Conservation (phyloP, 2,113 vertebrate genomes). For the Nothoprocta perdicaria region DNA sequence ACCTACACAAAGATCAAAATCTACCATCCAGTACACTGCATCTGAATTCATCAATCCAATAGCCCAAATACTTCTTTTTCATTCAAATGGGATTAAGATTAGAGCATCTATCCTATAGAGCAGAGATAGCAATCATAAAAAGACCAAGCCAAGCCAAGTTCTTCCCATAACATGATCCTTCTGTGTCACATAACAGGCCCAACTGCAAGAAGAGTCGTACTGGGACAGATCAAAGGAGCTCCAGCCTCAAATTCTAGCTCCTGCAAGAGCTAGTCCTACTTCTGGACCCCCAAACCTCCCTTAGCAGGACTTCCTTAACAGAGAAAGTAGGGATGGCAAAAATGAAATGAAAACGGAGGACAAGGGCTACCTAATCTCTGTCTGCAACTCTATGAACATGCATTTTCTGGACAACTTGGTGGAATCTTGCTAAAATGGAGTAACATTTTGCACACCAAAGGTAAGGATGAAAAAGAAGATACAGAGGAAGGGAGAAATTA, state of each 20-base stretch:
- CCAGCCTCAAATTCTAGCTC: not conserved
- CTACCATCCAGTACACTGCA: slow-evolving; percentile 47
- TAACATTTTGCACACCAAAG: not conserved
- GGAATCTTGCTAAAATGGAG: not conserved
- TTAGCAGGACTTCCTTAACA: not conserved
- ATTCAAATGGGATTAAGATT: not conserved
- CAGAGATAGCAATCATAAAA: not conserved
- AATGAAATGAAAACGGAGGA: not conserved
- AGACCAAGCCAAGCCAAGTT: not conserved
- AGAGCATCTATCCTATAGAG: not conserved
- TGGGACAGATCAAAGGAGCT: not conserved
- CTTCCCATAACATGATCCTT: not conserved
- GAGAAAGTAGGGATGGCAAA: not conserved
- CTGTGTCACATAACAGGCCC: not conserved
- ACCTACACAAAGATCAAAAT: slow-evolving; percentile 39
- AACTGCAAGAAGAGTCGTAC: not conserved
- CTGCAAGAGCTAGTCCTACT: not conserved
- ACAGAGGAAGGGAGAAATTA: not conserved
- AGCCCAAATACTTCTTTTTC: not conserved
- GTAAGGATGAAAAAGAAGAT: not conserved
- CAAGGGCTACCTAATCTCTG: not conserved
- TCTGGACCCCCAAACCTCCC: not conserved
- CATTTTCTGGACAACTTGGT: not conserved
- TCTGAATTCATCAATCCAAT: slow-evolving; percentile 50
- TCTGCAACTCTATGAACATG: no score